Evolutionary conservation across 2,888 invertebrate species (phyloP), one percentile per base, ranked within the genome.

Genomic region (Caenorhabditis wallacei): DNA sequence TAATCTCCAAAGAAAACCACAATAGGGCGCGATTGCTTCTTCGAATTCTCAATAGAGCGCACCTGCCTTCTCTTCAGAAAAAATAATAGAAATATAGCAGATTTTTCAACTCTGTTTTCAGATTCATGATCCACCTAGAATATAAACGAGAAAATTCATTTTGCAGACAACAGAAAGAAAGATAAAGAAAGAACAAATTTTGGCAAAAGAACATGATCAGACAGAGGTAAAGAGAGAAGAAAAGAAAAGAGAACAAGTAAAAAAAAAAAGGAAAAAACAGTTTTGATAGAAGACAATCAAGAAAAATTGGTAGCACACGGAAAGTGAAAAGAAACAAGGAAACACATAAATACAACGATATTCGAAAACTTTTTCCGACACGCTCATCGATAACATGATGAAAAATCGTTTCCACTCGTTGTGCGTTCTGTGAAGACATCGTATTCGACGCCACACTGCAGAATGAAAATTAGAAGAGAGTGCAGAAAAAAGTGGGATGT

Each of bases 331-430:
- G 40, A 16, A 59, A 59, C 30, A 40, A 57, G 18, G 70, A 30
- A 48, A 43, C 57, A 20, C 22, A 51, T 57, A 61, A 71, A 71
- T 71, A 72, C 61, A 63, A 26, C 61, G 48, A 61, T 22, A 18
- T 59, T 63, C 48, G 35, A 48, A 48, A 70, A 48, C 56, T 43
- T 26, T 69, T 51, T 10, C 18, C 18, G n/a, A n/a, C 18, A 13
- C 63, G 16, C 64, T 48, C 51, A 53, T 24, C 53, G 53, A 54
- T 20, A 10, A 35, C 35, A 37, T 7, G 22, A 59, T 5, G 53
- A 51, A 54, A 18, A 35, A 40, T 20, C 22, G 20, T 59, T 59
- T 43, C n/a, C 57, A 37, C 18, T 2, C 43, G 7, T 18, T 53
- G 68, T 69, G 69, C 66, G 53, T 22, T 40, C 59, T 11, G 22